phyloP scores from a whole-genome alignment of 2,888 invertebrate species.

The Drosophila setosimentum region DNA sequence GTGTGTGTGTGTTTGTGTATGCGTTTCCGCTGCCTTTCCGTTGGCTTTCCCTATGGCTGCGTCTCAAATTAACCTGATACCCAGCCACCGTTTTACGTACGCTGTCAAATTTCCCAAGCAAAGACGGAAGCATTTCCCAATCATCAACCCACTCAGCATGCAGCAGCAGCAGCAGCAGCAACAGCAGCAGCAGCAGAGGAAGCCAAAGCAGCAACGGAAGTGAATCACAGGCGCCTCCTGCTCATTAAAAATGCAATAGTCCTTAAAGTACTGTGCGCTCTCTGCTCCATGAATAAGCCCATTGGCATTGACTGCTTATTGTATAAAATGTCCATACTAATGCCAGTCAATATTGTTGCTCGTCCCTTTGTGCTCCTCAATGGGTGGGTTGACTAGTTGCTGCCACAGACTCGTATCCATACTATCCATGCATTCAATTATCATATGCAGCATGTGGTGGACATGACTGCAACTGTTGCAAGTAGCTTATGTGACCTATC shows the following conservation, averaged over 20 bases:
- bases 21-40: constrained; percentile 59
- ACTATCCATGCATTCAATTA: constrained; percentile 31
- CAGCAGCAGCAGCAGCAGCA: background rate
- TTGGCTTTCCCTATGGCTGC: constrained; percentile 62
- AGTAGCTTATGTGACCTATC: background rate
- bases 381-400: constrained; percentile 4
- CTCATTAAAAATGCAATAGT: constrained; percentile 78
- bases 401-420: background rate
- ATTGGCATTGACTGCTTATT: constrained; percentile 49
- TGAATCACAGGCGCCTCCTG: constrained; percentile 68
- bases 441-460: background rate
- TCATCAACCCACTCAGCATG: constrained; percentile 49
- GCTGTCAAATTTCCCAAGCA: constrained; percentile 69
- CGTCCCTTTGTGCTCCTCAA: constrained; percentile 34
- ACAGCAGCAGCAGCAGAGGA: constrained; percentile 61
- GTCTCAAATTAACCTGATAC: constrained; percentile 74
- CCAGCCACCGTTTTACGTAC: constrained; percentile 47
- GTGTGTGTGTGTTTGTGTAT: constrained; percentile 30
- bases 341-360: constrained; percentile 71
- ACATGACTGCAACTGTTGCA: constrained; percentile 9
- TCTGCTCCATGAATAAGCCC: constrained; percentile 14
- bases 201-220: constrained; percentile 57
- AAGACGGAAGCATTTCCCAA: constrained; percentile 71
- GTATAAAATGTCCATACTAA: constrained; percentile 70
- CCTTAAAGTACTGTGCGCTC: constrained; percentile 29